Percentiles rank a stretch among this genome's conserved stretches.
These are phyloP conservation scores for Drosophila biarmipes DNA, from an alignment of 1,140 invertebrate species.

Conservation along the genomic window DNA sequence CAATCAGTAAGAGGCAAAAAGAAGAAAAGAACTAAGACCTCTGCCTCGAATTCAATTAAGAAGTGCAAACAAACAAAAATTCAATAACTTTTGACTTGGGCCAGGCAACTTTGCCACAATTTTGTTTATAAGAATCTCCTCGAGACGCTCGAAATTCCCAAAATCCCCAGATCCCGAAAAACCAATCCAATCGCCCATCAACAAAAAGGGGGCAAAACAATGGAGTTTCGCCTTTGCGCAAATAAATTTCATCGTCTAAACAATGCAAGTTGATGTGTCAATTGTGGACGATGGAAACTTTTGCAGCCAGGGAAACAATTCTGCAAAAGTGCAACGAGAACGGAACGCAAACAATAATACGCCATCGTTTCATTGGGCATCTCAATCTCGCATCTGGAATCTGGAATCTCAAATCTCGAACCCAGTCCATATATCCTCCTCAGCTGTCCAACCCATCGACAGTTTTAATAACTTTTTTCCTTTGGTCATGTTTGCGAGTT, in stretches of 20 bases:
- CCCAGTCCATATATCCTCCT: slow-evolving; percentile 41
- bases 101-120: slow-evolving; percentile 47
- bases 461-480: slow-evolving; percentile 78
- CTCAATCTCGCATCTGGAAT: slow-evolving; percentile 7
- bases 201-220: slow-evolving; percentile 26
- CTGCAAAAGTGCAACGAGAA: neutral
- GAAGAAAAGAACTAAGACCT: neutral
- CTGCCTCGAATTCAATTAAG: slow-evolving; percentile 25
- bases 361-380: slow-evolving; percentile 14
- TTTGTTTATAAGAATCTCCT: slow-evolving; percentile 60
- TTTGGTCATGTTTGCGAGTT: slow-evolving; percentile 36
- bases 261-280: slow-evolving; percentile 71
- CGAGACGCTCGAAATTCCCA: slow-evolving; percentile 10
- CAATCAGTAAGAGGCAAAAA: neutral
- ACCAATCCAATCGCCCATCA: slow-evolving; percentile 31
- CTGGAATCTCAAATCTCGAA: no score
- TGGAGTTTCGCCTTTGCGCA: slow-evolving; percentile 28
- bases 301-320: slow-evolving; percentile 14
- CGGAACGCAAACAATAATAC: slow-evolving; percentile 29
- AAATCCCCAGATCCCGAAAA: slow-evolving; percentile 34
- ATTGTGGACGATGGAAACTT: slow-evolving; percentile 46
- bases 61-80: slow-evolving; percentile 43
- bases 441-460: slow-evolving; percentile 53
- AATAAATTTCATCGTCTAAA: slow-evolving; percentile 66
- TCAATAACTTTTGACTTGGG: slow-evolving; percentile 36